Evolutionary conservation across 1,140 invertebrate genomes (phyloP).

Genomic region (Parapsyche elsis): DNA sequence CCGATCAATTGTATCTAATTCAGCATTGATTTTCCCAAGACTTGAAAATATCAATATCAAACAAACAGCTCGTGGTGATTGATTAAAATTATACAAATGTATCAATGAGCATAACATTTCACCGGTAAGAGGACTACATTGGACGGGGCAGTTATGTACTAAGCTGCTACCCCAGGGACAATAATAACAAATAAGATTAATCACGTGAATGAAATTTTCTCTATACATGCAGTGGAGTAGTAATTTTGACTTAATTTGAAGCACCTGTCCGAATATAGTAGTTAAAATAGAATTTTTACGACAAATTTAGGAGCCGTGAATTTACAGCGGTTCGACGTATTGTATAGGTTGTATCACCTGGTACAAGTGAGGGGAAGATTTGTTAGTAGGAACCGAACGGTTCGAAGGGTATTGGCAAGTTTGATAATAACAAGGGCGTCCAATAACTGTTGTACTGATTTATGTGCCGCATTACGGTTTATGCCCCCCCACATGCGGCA

Average conservation of each 20-base stretch:
- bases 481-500: slow-evolving; percentile 34
- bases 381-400: neutral
- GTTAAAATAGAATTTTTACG: neutral
- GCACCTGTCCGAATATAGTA: neutral
- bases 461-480: slow-evolving; percentile 41
- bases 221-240: no score
- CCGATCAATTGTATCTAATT: neutral
- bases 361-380: slow-evolving; percentile 21
- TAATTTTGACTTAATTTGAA: neutral
- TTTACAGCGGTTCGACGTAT: no score
- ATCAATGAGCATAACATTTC: neutral
- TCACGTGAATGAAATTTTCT: neutral
- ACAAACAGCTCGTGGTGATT: no score
- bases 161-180: neutral
- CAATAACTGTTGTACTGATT: slow-evolving; percentile 43
- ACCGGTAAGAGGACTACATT: no score
- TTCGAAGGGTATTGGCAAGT: neutral
- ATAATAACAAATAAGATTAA: neutral
- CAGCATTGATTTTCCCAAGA: neutral
- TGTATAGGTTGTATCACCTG: slow-evolving; percentile 7
- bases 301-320: neutral
- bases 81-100: no score
- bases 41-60: neutral
- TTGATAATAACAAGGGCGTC: slow-evolving; percentile 36
- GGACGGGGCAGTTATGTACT: no score